These are phyloP conservation scores for Aselliscus stoliczkanus DNA, from an alignment of 2,797 vertebrate species.

Conservation along the genomic window DNA sequence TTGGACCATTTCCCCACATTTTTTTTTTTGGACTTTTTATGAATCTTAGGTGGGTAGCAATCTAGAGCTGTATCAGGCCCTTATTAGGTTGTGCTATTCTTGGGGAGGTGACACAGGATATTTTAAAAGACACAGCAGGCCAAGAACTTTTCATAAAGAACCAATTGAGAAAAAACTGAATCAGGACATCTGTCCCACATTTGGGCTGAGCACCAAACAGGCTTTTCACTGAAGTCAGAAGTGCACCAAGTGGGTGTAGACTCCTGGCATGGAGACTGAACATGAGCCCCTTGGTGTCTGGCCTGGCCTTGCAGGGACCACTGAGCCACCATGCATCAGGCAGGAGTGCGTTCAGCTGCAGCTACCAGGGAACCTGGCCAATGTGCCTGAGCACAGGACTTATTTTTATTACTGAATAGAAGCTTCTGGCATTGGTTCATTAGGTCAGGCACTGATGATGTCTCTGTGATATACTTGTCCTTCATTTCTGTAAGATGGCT, in stretches of 20 bases:
- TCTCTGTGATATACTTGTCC: neutral
- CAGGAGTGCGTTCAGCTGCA: neutral
- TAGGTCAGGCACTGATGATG: neutral
- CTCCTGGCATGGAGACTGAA: accelerated
- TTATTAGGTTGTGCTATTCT: neutral
- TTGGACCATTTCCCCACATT: neutral
- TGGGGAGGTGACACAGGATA: neutral
- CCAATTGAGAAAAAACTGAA: neutral
- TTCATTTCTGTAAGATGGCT: neutral
- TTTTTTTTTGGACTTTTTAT: neutral
- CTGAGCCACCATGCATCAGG: accelerated
- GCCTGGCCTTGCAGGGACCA: neutral
- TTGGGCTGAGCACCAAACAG: neutral
- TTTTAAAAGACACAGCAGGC: neutral
- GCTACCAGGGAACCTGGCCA: neutral
- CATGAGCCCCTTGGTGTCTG: too few relatives aligned
- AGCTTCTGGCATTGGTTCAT: neutral
- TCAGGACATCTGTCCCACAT: neutral
- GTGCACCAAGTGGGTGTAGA: accelerated
- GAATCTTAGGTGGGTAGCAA: too few relatives aligned
- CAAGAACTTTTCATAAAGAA: neutral
- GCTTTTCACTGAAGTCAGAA: neutral
- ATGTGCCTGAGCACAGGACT: neutral
- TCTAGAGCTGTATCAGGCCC: neutral
- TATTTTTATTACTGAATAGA: neutral